phyloP scores from a whole-genome alignment of 2,113 vertebrate genomes.

The Eudyptes chrysolophus region DNA sequence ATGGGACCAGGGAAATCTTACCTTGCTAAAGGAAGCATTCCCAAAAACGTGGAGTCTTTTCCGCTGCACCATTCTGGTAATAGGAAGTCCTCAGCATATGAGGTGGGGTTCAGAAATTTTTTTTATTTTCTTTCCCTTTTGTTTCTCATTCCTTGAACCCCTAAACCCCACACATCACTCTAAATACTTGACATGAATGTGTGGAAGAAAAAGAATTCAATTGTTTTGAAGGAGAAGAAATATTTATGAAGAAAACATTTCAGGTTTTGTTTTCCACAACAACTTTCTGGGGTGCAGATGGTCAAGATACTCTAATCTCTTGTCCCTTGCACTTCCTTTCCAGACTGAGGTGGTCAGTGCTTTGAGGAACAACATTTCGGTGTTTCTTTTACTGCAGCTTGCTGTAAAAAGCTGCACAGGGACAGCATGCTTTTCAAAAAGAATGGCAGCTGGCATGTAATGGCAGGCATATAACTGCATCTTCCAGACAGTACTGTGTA shows the following conservation, averaged over 20 bases:
- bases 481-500: neutral
- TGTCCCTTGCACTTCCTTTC: neutral
- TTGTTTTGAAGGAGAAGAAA: neutral
- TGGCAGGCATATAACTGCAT: neutral
- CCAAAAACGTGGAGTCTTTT: neutral
- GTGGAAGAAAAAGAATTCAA: neutral
- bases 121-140: neutral
- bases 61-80: neutral
- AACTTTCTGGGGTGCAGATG: rapidly evolving
- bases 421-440: neutral
- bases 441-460: neutral
- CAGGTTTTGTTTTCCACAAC: neutral
- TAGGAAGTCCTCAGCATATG: neutral
- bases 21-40: neutral
- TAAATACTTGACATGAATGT: neutral
- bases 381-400: neutral
- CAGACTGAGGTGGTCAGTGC: neutral
- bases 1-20: neutral
- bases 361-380: neutral
- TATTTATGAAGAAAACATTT: neutral
- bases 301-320: neutral
- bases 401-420: neutral
- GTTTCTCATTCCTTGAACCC: neutral
- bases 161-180: neutral
- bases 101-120: neutral